Evolutionary conservation across 2,888 invertebrate species (phyloP).

Genomic region (Limnephilus lunatus): DNA sequence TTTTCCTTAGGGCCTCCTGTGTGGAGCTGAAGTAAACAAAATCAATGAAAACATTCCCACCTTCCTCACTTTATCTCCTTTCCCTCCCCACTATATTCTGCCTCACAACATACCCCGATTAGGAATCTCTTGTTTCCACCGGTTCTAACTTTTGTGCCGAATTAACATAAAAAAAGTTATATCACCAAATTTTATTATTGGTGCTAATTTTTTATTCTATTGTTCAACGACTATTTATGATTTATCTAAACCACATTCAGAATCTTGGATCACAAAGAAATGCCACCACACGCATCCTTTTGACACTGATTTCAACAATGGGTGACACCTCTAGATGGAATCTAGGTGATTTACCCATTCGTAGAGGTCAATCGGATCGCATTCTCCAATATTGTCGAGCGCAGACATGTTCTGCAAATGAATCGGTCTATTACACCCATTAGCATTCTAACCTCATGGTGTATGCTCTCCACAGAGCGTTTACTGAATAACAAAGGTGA

Average conservation of each 20-base stretch:
- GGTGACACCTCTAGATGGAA: background rate
- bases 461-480: background rate
- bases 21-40: no score
- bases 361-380: slow-evolving; percentile 37
- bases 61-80: no score
- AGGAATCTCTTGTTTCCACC: no score
- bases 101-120: no score
- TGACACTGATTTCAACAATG: slow-evolving; percentile 27
- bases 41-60: no score
- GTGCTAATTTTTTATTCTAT: no score
- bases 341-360: slow-evolving; percentile 32
- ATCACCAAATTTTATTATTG: no score
- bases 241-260: background rate
- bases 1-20: no score
- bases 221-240: no score
- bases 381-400: slow-evolving; percentile 23
- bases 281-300: background rate
- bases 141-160: no score
- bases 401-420: slow-evolving; percentile 7
- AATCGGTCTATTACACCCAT: slow-evolving; percentile 19
- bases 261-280: background rate
- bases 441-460: background rate
- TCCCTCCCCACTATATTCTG: no score
- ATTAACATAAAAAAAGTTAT: no score
- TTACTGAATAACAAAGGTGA: slow-evolving; percentile 23